Conservation (phyloP, 2,113 vertebrate species). For the Craseonycteris thonglongyai region DNA sequence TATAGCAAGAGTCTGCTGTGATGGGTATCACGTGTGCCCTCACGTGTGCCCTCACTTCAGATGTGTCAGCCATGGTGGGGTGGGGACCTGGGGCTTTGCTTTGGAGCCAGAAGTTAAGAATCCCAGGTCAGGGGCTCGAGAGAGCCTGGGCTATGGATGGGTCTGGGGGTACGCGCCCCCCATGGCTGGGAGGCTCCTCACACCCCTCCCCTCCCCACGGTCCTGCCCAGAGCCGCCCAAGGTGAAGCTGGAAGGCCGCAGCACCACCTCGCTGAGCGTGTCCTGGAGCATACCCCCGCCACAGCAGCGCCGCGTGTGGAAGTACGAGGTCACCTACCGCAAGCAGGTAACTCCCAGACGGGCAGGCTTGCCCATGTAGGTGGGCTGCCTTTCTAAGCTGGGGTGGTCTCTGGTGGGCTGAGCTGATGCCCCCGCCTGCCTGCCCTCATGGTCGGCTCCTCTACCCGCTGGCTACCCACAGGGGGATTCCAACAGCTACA, state of each 20-base stretch:
- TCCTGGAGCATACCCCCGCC: conserved; percentile 88
- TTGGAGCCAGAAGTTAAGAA: neutral
- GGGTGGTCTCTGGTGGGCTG: neutral
- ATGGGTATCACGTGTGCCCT: neutral
- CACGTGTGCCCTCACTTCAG: fast-evolving
- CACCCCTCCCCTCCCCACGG: fast-evolving
- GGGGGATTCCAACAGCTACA: conserved; percentile 89
- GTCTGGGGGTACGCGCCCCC: neutral
- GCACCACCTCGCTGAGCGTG: conserved; percentile 84
- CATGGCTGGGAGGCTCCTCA: neutral
- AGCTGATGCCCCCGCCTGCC: neutral
- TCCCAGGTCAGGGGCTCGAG: neutral
- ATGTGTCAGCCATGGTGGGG: neutral
- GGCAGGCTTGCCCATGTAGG: fast-evolving
- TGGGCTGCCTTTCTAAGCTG: neutral
- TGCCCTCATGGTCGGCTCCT: neutral
- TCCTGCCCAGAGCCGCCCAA: conserved; percentile 86
- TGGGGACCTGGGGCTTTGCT: neutral
- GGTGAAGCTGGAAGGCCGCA: conserved; percentile 86
- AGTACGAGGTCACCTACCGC: conserved; percentile 92
- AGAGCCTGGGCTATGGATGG: neutral
- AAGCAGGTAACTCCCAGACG: conserved; percentile 85
- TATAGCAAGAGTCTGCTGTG: neutral
- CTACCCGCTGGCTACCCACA: conserved; percentile 41
- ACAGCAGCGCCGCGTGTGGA: conserved; percentile 79